Evolutionary conservation across 2,113 vertebrate species (phyloP), one percentile per base, ranked within the genome.

Genomic region (Nymphicus hollandicus): DNA sequence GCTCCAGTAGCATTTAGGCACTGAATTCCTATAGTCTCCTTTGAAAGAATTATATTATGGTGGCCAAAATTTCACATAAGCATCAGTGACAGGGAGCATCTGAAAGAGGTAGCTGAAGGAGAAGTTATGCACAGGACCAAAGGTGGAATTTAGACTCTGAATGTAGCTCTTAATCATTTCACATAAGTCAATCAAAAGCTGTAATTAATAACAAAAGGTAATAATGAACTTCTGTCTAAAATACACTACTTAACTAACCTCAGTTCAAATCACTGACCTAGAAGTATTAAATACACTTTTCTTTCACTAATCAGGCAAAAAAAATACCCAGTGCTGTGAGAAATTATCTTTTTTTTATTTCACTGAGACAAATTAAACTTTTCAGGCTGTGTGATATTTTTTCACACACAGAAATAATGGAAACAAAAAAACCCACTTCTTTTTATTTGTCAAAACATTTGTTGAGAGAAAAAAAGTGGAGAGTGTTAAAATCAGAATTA

Each of bases 181-280:
- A 77, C 66, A 49, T 89, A 85, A 94, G 49, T 77, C 52, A 86
- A 86, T 18, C 20, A 82, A 95, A 88, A 2, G 1, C 7, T 28
- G 44, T 88, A 93, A 88, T 94, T 94, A 89, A 91, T 91, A 91
- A 85, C 33, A 86, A 89, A 93, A 94, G 55, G 39, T 88, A 93
- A 89, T 77, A 93, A 91, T 79, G 65, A 93, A 88, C 79, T 94
- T 94, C 78, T 82, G 6, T 55, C 47, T 88, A 89, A 82, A 56
- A 81, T 69, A 95, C 52, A 65, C 70, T 88, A 49, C 79, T 85
- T 91, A 95, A 91, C 56, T 88, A 94, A 95, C 71, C 90, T 86
- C 66, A 95, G 49, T 88, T 89, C 81, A 93, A 90, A 86, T 86
- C 90, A 91, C 22, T 90, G 94, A 95, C 92, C 88, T 96, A 87